Evolutionary conservation across 1,140 invertebrate species (phyloP), one percentile per base, ranked within the genome.

Genomic region (Drosophila malerkotliana): DNA sequence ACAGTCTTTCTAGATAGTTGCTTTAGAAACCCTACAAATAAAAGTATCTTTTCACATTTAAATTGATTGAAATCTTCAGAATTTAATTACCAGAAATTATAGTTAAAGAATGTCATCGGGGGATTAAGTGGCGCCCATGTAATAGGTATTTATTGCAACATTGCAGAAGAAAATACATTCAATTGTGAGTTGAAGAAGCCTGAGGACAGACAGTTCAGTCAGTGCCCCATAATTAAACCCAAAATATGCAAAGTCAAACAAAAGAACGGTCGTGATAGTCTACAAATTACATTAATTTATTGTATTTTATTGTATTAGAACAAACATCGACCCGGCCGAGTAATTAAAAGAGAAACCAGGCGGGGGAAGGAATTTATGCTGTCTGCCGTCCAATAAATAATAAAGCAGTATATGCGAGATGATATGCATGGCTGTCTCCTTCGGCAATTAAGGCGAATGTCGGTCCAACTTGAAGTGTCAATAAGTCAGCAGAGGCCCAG

Each of bases 391-490:
- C n/a, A 59, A 64, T 58, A 64, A 58, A 64, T 39, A 63, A 63
- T 48, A 51, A 28, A 44, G 12, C 39, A 30, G 58, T 39, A 32
- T 14, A 37, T 9, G 21, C 3, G 14, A 44, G 15, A 44, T 18
- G 6, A 44, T 44, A 7, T 61, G 41, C 39, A 14, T 34, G 6
- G 34, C 47, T 62, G 72, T 80, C 72, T 79, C 7, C 54, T 48
- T 56, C 12, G 47, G 74, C 78, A 80, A 81, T 81, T 82, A 77
- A 79, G 49, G 18, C 49, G 44, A 67, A 79, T 41, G 62, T 71
- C 52, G 51, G 52, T 6, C 24, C 47, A 73, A 80, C 69, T 77
- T 64, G 44, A 62, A 61, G 67, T 61, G 73, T 81, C 78, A 82
- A 81, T 80, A 77, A 68, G 73, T 81, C 78, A 81, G 45, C 61